These are phyloP conservation scores for Sinocyclocheilus anophthalmus DNA, from an alignment of 2,113 vertebrate genomes.

Conservation along the genomic window DNA sequence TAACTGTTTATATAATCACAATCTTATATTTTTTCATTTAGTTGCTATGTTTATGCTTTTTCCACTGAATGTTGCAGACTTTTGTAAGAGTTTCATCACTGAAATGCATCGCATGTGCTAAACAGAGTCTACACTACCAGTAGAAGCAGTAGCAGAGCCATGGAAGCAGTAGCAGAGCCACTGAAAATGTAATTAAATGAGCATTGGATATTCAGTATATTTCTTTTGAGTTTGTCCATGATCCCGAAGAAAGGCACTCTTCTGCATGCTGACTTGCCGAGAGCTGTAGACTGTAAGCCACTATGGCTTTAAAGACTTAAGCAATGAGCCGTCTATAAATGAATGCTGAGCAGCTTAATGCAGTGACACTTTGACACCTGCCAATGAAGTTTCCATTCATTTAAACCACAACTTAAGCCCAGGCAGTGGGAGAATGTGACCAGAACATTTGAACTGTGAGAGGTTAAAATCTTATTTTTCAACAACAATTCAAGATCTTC, in stretches of 20 bases:
- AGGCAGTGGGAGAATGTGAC: conserved; percentile 12
- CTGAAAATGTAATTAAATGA: neutral
- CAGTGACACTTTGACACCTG: conserved; percentile 60
- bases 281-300: neutral
- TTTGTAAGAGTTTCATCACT: too few relatives aligned
- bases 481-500: neutral
- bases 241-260: neutral
- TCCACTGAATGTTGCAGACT: neutral
- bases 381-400: conserved; percentile 60
- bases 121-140: neutral
- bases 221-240: neutral
- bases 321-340: conserved; percentile 61
- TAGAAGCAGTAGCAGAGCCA: too few relatives aligned
- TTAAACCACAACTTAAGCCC: conserved; percentile 52
- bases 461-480: neutral
- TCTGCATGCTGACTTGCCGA: neutral
- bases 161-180: neutral
- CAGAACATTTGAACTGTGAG: neutral
- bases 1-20: neutral
- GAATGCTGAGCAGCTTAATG: conserved; percentile 58
- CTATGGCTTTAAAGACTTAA: conserved; percentile 36
- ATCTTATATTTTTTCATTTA: neutral
- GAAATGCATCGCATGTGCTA: neutral
- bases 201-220: neutral
- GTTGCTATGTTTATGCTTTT: neutral